Base-by-base conservation (phyloP, 2,888 invertebrate species). In the Carterocephalus palaemon region DNA sequence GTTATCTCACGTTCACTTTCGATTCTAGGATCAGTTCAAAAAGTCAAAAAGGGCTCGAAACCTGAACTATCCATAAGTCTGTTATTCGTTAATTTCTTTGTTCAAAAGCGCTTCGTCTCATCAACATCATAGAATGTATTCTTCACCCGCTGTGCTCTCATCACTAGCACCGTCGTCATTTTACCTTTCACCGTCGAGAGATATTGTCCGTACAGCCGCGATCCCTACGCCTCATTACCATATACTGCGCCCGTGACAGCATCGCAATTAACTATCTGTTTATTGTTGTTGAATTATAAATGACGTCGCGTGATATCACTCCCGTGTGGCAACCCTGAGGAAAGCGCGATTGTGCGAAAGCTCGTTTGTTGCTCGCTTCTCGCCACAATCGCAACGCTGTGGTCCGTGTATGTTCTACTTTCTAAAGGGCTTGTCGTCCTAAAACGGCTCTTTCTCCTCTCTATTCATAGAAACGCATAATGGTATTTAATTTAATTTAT, bases 231-330 rank as follows among this genome's bases (percentile, higher is more conserved):
- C 85, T 85, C 85, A 86, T 86, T 86, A 86, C 85, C 85, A 86
- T 86, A 85, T 80, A 84, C 82, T 82, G 80, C 70, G 78, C 75
- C 82, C 73, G 81, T 85, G 86, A 85, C 85, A 84, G 84, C 82
- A 73, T 71, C 70, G 86, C 85, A 86, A 86, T 85, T 86, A 86
- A 86, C 83, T 83, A 84, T 84, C 81, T 79, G 86, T 80, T 83
- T 85, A 85, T 86, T 85, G 84, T 85, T 83, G 83, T 76, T 81
- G 82, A 79, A 84, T 84, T 84, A 84, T 81, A 83, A 80, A 80
- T 79, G 75, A 70, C 78, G 74, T 76, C 69, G 74, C 74, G 74
- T 73, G 73, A 73, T 78, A 76, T 68, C 68, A 67, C 67, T 68
- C 67, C 70, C 61, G 70, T 64, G 59, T 56, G 50, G 46, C 47